These are phyloP conservation scores for Maniola jurtina DNA, from an alignment of 1,140 invertebrate genomes.

Conservation along the genomic window DNA sequence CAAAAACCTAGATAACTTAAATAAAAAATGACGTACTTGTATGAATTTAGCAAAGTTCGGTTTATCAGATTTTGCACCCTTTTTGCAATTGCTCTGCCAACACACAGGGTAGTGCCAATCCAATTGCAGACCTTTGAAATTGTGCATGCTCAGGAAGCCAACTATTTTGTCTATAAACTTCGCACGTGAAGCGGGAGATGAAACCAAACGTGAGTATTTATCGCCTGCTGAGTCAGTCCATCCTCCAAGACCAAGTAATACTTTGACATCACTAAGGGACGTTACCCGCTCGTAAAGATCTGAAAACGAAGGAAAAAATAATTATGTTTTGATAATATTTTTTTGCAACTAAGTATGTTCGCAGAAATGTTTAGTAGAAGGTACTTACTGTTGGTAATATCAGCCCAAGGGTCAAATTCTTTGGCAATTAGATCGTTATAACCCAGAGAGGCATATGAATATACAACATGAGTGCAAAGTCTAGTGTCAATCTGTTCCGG, in stretches of 20 bases:
- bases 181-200: constrained; percentile 80
- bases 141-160: constrained; percentile 84
- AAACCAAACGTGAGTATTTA: constrained; percentile 89
- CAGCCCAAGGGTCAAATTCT: constrained; percentile 90
- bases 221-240: constrained; percentile 93
- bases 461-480: constrained; percentile 93
- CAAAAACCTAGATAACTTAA: not conserved
- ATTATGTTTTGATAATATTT: not conserved
- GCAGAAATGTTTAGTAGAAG: not conserved
- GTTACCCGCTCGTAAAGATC: constrained; percentile 85
- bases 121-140: constrained; percentile 90
- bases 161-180: constrained; percentile 85
- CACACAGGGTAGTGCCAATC: constrained; percentile 96
- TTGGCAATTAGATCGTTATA: constrained; percentile 86
- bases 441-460: constrained; percentile 93
- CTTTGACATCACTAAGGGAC: constrained; percentile 81
- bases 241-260: constrained; percentile 91
- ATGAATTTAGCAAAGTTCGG: constrained; percentile 88
- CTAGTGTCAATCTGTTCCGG: constrained; percentile 90
- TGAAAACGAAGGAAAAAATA: constrained; percentile 49
- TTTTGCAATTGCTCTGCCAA: constrained; percentile 93
- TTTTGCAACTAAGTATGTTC: not conserved
- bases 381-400: constrained; percentile 89
- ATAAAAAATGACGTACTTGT: constrained; percentile 71
- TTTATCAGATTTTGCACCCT: constrained; percentile 87